Evolutionary conservation across 1,140 invertebrate species (phyloP), one percentile per base, ranked within the genome.

Genomic region (Asbolus verrucosus): DNA sequence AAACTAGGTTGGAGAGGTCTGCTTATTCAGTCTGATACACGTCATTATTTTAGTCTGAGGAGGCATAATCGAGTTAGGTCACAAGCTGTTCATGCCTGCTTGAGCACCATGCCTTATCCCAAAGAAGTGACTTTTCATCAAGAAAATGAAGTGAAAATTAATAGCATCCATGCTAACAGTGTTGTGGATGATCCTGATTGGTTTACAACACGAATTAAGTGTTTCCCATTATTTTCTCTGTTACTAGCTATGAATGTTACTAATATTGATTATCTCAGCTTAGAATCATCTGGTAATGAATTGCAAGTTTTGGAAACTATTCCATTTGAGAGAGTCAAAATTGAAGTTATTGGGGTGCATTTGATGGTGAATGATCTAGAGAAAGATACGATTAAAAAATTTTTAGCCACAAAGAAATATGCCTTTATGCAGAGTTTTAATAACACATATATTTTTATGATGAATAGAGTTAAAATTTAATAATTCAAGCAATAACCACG

Each of bases 181-280:
- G 73, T 84, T 0, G 77, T 84, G 15, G 81, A 83, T 1, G 83
- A 85, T 46, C 80, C 83, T 14, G 83, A 83, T 50, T 77, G 83
- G 59, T 81, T 83, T 9, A 82, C 84, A 8, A 85, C 90, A 36
- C 85, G 90, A 73, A 89, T 94, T 50, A 91, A 92, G 79, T 95
- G 93, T 82, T 93, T 94, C 80, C 93, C 94, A 71, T 84, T 95
- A 54, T 92, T 90, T 78, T 92, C 92, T 13, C 83, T 94, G 62
- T 82, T 95, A 76, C 82, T 92, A 66, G 92, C 92, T 24, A 89
- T 91, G 70, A 91, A 91, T 76, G 84, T 88, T 33, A 88, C 88
- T 9, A 82, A 81, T 19, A 83, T 93, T 36, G 89, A 93, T 83
- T 90, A 91, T 78, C 83, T 94, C 62, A 89, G 88, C 77, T 83